phyloP scores from a whole-genome alignment of 1,140 invertebrate genomes.

The Brachystomella parvula region DNA sequence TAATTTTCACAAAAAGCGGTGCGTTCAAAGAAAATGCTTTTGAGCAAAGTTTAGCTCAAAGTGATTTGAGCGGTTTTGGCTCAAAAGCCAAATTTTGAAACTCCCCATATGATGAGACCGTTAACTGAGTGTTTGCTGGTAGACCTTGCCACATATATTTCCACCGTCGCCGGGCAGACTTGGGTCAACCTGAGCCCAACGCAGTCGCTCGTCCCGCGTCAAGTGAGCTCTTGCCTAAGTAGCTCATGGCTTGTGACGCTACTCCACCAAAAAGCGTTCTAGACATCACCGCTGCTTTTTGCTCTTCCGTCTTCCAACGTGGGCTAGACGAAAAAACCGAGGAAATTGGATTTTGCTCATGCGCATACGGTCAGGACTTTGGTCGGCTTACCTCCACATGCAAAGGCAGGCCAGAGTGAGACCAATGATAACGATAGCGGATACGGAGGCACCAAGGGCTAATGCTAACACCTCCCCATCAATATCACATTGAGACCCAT shows the following conservation, averaged over 20 bases:
- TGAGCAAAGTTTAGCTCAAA: no score
- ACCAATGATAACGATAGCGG: slow-evolving; percentile 77
- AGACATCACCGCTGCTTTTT: slow-evolving; percentile 51
- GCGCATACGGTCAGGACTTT: neutral
- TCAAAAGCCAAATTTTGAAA: no score
- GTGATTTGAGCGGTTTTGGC: no score
- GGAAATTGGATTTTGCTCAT: neutral
- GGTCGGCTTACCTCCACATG: slow-evolving; percentile 68
- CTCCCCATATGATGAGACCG: no score
- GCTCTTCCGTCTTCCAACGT: slow-evolving; percentile 77
- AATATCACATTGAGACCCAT: slow-evolving; percentile 76
- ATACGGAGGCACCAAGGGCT: slow-evolving; percentile 77
- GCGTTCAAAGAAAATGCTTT: no score
- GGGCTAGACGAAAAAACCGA: slow-evolving; percentile 51
- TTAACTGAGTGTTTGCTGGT: no score
- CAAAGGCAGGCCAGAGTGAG: slow-evolving; percentile 75
- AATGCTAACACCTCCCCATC: slow-evolving; percentile 85
- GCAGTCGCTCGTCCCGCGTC: no score
- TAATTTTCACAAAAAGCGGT: no score
- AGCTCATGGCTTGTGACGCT: slow-evolving; percentile 57
- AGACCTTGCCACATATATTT: no score
- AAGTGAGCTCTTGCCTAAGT: slow-evolving; percentile 38
- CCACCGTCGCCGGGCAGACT: no score
- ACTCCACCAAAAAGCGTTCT: slow-evolving; percentile 48
- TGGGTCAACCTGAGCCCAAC: no score